Evolutionary conservation across 2,797 vertebrate genomes (phyloP).

Genomic region (Diceros bicornis): DNA sequence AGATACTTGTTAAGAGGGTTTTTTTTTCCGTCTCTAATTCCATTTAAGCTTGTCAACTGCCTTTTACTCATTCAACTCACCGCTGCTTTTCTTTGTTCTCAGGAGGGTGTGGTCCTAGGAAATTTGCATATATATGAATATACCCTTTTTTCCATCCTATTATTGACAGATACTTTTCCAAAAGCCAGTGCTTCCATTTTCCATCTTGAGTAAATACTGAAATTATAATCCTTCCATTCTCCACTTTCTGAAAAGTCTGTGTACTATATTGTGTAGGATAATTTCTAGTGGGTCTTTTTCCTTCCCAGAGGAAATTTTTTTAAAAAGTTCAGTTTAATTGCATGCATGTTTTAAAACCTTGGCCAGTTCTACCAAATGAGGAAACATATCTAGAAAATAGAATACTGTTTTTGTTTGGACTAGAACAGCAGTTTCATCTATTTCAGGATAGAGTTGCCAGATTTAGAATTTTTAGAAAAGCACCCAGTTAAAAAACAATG

Average conservation of each 20-base stretch:
- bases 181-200: neutral
- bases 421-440: neutral
- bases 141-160: rapidly evolving
- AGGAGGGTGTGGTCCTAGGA: neutral
- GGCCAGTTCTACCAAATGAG: neutral
- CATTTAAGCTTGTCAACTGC: constrained; percentile 73
- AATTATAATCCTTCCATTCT: neutral
- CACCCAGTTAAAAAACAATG: neutral
- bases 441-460: neutral
- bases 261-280: neutral
- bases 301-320: neutral
- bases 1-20: constrained; percentile 46
- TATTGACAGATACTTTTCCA: neutral
- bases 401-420: neutral
- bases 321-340: neutral
- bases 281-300: neutral
- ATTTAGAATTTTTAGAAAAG: neutral
- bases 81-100: constrained; percentile 69
- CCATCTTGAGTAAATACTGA: neutral
- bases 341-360: neutral
- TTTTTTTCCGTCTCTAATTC: constrained; percentile 68
- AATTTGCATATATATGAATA: neutral
- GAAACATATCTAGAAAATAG: neutral
- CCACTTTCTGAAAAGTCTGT: constrained; percentile 16
- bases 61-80: constrained; percentile 83